Percentiles rank a stretch among this genome's conserved stretches.
phyloP scores from a whole-genome alignment of 1,140 invertebrate species.

The Cydia strobilella region DNA sequence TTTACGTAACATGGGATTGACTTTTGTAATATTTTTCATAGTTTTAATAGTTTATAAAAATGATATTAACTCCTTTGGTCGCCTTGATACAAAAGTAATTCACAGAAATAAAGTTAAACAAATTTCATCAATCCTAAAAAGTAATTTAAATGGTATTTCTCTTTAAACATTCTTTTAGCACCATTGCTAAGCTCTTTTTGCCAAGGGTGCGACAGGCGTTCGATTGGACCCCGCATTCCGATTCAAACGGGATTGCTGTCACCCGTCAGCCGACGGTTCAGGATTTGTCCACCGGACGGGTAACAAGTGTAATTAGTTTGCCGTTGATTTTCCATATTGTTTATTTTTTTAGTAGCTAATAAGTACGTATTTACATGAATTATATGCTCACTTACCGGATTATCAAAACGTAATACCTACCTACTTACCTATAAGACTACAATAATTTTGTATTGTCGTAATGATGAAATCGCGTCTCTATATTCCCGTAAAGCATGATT shows the following conservation, averaged over 20 bases:
- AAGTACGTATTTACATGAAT: no score
- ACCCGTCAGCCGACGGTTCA: constrained; percentile 2
- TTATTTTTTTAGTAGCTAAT: no score
- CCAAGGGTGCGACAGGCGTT: background rate
- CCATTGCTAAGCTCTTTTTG: constrained; percentile 17
- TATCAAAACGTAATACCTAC: no score
- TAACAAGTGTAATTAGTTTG: constrained; percentile 23
- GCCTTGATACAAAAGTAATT: background rate
- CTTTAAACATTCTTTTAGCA: constrained; percentile 18
- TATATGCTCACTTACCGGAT: no score
- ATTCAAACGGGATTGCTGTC: constrained; percentile 29
- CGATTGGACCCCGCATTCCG: constrained; percentile 25
- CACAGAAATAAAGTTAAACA: background rate
- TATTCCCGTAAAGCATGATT: background rate
- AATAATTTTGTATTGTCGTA: no score
- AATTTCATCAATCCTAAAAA: background rate
- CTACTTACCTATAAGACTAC: no score
- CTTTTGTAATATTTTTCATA: no score
- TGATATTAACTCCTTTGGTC: background rate
- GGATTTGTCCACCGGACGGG: constrained; percentile 24
- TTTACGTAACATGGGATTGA: no score
- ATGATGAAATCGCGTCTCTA: background rate
- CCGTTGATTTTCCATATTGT: background rate
- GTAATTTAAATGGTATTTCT: constrained; percentile 17
- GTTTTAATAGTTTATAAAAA: no score